These are phyloP conservation scores for Corbicula japonica DNA, from an alignment of 2,888 invertebrate genomes.

Conservation along the genomic window DNA sequence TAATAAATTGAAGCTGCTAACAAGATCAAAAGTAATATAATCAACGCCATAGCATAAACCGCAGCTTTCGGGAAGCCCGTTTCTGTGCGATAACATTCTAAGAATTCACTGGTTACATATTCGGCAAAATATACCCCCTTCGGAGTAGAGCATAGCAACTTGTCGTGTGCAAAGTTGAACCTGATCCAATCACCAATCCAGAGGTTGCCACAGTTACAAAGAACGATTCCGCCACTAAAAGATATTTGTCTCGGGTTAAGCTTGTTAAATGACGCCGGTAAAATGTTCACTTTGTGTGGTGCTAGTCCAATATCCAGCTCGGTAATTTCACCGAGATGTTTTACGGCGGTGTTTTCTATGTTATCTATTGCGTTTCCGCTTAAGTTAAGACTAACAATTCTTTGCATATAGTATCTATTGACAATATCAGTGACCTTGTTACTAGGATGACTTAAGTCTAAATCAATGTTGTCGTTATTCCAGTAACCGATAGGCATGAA, in stretches of 20 bases:
- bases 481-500: conserved; percentile 43
- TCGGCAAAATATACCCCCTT: conserved; percentile 19
- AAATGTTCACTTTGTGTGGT: conserved; percentile 18
- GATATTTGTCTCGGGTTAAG: conserved; percentile 22
- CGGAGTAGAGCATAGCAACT: conserved; percentile 20
- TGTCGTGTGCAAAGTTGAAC: conserved; percentile 12
- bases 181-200: conserved; percentile 53
- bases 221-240: conserved; percentile 32
- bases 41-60: neutral
- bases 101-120: neutral
- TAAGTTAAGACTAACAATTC: conserved; percentile 31
- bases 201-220: conserved; percentile 42
- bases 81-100: conserved; percentile 2
- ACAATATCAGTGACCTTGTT: conserved; percentile 33
- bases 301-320: conserved; percentile 6
- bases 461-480: conserved; percentile 18
- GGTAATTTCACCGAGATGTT: neutral
- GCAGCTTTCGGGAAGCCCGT: neutral
- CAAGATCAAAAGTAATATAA: neutral
- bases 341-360: conserved; percentile 6
- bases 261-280: conserved; percentile 12
- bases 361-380: conserved; percentile 19
- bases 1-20: neutral
- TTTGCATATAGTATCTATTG: conserved; percentile 25
- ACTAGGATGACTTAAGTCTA: conserved; percentile 27